These are phyloP conservation scores for Toxotes chatareus DNA, from an alignment of 2,113 vertebrate genomes.

Conservation along the genomic window DNA sequence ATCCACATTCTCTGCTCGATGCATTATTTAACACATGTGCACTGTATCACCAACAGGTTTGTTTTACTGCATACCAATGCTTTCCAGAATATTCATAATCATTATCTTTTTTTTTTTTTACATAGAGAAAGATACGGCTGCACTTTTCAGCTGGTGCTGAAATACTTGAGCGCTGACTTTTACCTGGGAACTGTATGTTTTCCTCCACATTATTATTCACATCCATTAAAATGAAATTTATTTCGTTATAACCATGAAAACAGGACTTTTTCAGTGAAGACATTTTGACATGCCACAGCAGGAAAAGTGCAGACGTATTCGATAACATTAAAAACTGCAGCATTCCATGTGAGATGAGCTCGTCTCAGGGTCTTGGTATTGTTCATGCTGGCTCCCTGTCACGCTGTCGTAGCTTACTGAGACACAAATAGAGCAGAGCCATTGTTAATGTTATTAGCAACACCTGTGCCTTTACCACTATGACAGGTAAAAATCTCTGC, in stretches of 20 bases:
- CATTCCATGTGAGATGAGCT: not conserved
- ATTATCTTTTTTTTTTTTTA: not conserved
- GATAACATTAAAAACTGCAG: too few species aligned
- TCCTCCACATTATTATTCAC: not conserved
- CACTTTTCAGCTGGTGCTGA: not conserved
- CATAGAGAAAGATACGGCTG: too few species aligned
- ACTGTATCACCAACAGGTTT: conserved; percentile 11
- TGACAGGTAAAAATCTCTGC: too few species aligned
- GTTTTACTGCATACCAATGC: not conserved
- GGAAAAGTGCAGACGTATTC: too few species aligned
- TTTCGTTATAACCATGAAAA: not conserved
- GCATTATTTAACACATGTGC: conserved; percentile 49
- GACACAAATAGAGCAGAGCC: not conserved
- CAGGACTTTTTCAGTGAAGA: not conserved
- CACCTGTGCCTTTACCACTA: too few species aligned
- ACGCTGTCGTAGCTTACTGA: too few species aligned
- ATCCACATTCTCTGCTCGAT: conserved; percentile 40
- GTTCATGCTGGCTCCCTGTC: not conserved
- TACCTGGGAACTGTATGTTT: not conserved
- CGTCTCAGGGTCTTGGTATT: not conserved
- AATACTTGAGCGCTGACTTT: not conserved
- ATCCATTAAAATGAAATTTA: not conserved
- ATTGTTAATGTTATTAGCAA: not conserved
- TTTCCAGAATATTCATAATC: not conserved
- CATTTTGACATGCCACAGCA: not conserved